phyloP scores from a whole-genome alignment of 2,113 vertebrate genomes.

The Bubo scandiacus region DNA sequence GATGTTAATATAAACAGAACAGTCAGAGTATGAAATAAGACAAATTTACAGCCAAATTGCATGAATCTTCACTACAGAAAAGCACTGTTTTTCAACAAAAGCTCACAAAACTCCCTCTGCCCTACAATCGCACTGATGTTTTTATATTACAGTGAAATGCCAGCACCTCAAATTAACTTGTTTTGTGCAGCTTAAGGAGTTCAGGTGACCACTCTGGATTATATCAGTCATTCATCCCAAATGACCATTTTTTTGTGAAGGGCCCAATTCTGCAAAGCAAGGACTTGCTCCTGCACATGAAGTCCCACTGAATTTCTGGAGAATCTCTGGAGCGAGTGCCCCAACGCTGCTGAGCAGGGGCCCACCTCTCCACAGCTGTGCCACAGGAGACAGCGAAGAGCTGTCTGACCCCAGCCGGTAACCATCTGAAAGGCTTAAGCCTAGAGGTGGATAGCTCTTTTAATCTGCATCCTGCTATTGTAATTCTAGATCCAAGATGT shows the following conservation, averaged over 20 bases:
- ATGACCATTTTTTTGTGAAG: neutral
- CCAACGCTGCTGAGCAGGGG: neutral
- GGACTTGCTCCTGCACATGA: neutral
- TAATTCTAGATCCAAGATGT: neutral
- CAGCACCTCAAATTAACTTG: neutral
- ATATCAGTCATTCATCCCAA: neutral
- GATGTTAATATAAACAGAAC: neutral
- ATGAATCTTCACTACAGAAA: neutral
- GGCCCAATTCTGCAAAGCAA: neutral
- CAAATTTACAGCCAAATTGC: neutral
- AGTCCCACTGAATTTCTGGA: neutral
- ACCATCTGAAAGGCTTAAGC: neutral
- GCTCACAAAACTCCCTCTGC: neutral
- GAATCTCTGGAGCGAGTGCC: accelerated
- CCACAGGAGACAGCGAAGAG: neutral
- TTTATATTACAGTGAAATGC: neutral
- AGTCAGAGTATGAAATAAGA: neutral
- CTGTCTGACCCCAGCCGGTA: neutral
- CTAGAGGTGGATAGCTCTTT: neutral
- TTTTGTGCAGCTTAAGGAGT: neutral
- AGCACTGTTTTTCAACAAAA: neutral
- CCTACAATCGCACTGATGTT: neutral
- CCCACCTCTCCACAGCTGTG: neutral
- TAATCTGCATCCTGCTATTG: neutral
- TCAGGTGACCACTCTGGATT: neutral